Conservation (phyloP, 1,140 invertebrate species). For the Solenopsis fugax region DNA sequence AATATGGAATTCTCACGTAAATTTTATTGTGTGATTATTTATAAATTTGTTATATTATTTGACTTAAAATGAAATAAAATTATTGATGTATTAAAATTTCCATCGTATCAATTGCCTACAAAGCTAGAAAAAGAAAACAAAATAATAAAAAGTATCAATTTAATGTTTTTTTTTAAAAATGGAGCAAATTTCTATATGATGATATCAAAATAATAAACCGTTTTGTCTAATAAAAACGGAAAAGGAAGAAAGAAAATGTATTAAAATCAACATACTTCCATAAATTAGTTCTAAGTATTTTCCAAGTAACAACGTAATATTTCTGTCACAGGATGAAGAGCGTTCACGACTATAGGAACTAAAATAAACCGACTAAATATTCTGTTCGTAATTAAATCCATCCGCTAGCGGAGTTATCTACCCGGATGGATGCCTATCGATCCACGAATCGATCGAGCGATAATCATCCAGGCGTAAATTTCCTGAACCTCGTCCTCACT, state of each 20-base stretch:
- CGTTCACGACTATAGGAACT: neutral
- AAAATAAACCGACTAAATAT: slow-evolving; percentile 59
- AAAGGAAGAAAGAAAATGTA: neutral
- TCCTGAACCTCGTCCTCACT: slow-evolving; percentile 56
- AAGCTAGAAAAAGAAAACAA: too few species aligned
- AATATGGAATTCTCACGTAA: neutral
- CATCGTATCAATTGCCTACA: too few species aligned
- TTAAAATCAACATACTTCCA: neutral
- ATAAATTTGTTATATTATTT: neutral
- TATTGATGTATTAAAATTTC: neutral
- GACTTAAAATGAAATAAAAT: neutral
- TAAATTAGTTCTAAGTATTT: neutral
- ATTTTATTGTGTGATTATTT: neutral
- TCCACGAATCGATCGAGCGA: slow-evolving; percentile 62
- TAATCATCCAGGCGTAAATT: slow-evolving; percentile 67
- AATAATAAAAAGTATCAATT: too few species aligned
- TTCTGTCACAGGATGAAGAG: slow-evolving; percentile 5
- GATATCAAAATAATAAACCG: neutral
- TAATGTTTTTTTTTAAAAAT: too few species aligned
- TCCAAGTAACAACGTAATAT: slow-evolving; percentile 32
- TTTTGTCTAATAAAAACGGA: neutral
- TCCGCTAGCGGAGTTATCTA: slow-evolving; percentile 53
- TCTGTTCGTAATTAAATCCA: slow-evolving; percentile 66
- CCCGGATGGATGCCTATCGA: slow-evolving; percentile 52
- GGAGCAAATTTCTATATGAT: too few species aligned